Conservation (phyloP, 2,888 invertebrate species). For the Alsophila aescularia region DNA sequence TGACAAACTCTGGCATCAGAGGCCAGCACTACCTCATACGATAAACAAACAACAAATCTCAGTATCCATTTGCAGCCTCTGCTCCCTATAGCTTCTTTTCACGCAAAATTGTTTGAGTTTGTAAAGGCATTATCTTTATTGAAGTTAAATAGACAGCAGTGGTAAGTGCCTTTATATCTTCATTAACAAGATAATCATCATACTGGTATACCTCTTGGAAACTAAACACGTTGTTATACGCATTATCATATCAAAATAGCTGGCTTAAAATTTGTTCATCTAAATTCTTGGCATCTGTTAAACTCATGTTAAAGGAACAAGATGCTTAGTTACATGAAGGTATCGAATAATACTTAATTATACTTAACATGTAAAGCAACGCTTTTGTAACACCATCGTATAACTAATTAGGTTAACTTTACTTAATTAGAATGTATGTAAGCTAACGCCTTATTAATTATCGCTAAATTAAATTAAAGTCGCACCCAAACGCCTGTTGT, state of each 20-base stretch:
- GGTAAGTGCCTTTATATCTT: conserved; percentile 1
- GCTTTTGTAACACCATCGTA: no score
- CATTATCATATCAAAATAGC: background rate
- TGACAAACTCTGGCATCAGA: no score
- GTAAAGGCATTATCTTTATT: background rate
- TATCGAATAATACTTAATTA: no score
- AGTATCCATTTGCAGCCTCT: background rate
- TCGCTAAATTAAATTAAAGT: conserved; percentile 45
- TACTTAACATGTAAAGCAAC: no score
- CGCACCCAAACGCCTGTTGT: conserved; percentile 43
- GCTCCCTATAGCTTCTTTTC: background rate
- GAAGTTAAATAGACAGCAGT: conserved; percentile 4
- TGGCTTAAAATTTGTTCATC: background rate
- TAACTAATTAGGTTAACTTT: background rate
- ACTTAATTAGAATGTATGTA: conserved; percentile 7
- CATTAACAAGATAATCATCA: background rate
- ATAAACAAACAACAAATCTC: no score
- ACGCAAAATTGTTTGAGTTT: background rate
- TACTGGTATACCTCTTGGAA: background rate
- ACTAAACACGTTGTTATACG: background rate
- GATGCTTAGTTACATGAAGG: no score
- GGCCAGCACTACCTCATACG: no score
- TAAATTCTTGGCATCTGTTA: no score
- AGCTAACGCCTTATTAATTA: conserved; percentile 13
- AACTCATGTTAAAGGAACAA: no score